Evolutionary conservation across 2,797 vertebrate species (phyloP).

Genomic region (Gallinago nigripennis): DNA sequence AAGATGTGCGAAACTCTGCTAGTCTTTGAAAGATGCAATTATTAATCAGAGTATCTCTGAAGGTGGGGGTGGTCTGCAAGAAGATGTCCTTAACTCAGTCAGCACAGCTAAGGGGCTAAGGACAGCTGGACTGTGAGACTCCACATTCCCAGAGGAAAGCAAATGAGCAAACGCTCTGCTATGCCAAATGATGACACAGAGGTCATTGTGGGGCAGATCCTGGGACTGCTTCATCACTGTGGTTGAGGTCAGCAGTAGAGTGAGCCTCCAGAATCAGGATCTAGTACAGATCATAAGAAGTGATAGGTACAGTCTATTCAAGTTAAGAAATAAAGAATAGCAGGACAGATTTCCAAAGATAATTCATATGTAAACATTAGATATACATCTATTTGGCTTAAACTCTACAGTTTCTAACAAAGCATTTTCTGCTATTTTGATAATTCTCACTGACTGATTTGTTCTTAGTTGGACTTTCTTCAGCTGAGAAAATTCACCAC

Average conservation of each 20-base stretch:
- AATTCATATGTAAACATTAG: not conserved
- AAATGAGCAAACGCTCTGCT: not conserved
- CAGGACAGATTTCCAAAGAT: not conserved
- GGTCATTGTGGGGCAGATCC: not conserved
- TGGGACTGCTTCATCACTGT: not conserved
- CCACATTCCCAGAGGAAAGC: not conserved
- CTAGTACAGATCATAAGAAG: not conserved
- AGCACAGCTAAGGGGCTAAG: not conserved
- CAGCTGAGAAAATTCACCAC: not conserved
- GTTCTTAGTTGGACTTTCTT: not conserved
- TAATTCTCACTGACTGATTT: not conserved
- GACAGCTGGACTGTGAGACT: not conserved
- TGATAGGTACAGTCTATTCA: not conserved
- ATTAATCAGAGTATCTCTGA: not conserved
- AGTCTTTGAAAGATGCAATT: not conserved
- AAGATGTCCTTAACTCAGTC: not conserved
- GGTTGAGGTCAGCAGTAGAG: not conserved
- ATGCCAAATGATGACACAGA: not conserved
- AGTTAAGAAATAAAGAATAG: not conserved
- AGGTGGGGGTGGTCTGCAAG: not conserved
- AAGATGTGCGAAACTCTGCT: not conserved
- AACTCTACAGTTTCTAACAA: not conserved
- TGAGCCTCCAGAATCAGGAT: not conserved
- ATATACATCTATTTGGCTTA: not conserved
- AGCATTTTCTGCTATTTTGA: not conserved